Evolutionary conservation across 2,888 invertebrate species (phyloP).

Genomic region (Heteromyza rotundicornis): DNA sequence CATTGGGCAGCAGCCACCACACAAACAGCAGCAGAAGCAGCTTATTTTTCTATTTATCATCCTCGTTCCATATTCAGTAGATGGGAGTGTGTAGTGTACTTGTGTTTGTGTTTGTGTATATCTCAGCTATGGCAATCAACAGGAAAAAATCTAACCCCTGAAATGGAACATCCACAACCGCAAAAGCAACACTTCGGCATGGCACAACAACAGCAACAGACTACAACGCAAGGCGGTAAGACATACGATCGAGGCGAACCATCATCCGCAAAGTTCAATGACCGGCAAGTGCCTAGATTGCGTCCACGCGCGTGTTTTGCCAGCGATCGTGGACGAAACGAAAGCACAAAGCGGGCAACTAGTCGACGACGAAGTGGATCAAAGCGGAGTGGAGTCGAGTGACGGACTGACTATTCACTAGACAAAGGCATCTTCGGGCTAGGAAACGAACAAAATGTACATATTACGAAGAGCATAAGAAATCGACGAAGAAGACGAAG

Average conservation of each 20-base stretch:
- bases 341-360: constrained; percentile 42
- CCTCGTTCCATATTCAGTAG: constrained; percentile 34
- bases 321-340: constrained; percentile 35
- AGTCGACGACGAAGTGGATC: neutral
- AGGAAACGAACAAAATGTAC: neutral
- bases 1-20: too few species aligned
- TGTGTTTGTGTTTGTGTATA: neutral
- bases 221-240: constrained; percentile 20
- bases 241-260: constrained; percentile 5
- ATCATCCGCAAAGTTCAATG: constrained; percentile 43
- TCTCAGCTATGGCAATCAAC: neutral
- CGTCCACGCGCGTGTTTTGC: constrained; percentile 40
- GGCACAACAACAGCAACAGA: neutral
- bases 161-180: constrained; percentile 24
- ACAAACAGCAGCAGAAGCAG: too few species aligned
- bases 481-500: too few species aligned
- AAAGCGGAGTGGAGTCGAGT: neutral
- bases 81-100: neutral
- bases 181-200: constrained; percentile 8
- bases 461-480: neutral
- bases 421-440: constrained; percentile 1
- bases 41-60: constrained; percentile 41
- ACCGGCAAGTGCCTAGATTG: constrained; percentile 47
- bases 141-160: constrained; percentile 43
- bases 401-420: neutral